phyloP scores from a whole-genome alignment of 2,888 invertebrate species.

The Diplolepis rosae region DNA sequence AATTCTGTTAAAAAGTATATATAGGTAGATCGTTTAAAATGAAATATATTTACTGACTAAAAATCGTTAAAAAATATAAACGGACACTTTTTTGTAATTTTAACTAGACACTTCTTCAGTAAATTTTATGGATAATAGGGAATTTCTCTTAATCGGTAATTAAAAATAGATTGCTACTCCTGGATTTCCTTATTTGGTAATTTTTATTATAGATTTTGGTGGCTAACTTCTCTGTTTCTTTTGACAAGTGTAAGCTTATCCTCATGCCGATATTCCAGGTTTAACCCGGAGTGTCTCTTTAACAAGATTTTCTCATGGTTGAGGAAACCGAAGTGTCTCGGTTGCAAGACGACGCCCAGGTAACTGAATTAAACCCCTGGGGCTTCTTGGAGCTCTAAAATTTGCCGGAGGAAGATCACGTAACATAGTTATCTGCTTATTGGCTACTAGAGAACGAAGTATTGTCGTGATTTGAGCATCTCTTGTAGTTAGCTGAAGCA shows the following conservation, averaged over 20 bases:
- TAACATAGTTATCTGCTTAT: conserved; percentile 45
- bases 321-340: conserved; percentile 43
- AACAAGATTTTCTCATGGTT: conserved; percentile 50
- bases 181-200: too few species aligned
- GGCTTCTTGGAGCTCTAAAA: conserved; percentile 46
- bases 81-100: too few species aligned
- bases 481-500: conserved; percentile 4
- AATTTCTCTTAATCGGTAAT: too few species aligned
- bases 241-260: conserved; percentile 1
- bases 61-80: too few species aligned
- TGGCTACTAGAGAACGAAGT: conserved; percentile 20
- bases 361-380: conserved; percentile 51
- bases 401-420: conserved; percentile 36
- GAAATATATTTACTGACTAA: too few species aligned
- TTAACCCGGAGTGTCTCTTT: conserved; percentile 48
- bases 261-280: conserved; percentile 43
- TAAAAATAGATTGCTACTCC: too few species aligned
- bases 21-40: too few species aligned
- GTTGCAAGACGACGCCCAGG: conserved; percentile 44
- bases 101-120: too few species aligned
- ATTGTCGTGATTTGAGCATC: conserved; percentile 12
- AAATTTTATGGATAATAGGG: too few species aligned
- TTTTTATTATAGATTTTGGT: not conserved
- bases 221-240: not conserved
- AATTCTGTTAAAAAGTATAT: too few species aligned